Conservation (phyloP, 2,113 vertebrate species). For the Phalacrocorax brasilianus region DNA sequence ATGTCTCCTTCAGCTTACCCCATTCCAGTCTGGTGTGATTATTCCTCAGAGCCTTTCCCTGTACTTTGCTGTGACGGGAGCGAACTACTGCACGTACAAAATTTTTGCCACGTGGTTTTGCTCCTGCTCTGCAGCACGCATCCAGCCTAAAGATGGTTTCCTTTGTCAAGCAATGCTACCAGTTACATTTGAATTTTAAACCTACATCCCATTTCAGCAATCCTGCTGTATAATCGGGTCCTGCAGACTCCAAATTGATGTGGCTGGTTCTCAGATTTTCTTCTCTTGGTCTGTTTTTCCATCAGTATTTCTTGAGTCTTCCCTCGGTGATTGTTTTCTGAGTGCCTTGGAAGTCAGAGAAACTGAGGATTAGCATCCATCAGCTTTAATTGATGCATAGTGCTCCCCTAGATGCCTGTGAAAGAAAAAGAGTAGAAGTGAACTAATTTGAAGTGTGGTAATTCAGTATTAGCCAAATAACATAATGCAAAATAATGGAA, state of each 20-base stretch:
- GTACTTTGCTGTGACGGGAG: neutral
- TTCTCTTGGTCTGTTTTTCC: neutral
- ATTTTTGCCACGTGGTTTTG: neutral
- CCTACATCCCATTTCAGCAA: neutral
- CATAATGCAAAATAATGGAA: neutral
- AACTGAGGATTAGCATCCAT: neutral
- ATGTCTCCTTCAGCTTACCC: neutral
- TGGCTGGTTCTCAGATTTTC: neutral
- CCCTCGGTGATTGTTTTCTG: neutral
- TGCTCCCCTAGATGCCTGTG: neutral
- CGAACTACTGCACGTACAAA: neutral
- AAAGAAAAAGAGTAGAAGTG: neutral
- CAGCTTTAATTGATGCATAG: neutral
- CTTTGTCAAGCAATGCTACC: neutral
- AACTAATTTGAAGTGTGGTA: neutral
- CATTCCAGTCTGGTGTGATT: neutral
- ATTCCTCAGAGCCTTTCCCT: neutral
- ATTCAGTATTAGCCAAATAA: neutral
- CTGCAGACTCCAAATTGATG: neutral
- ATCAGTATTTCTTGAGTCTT: neutral
- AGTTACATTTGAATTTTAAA: neutral
- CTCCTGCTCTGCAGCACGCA: neutral
- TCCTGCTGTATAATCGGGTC: neutral
- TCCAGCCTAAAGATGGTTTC: neutral
- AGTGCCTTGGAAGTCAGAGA: neutral